phyloP scores from a whole-genome alignment of 2,888 invertebrate genomes.

The Fragum whitleyi region DNA sequence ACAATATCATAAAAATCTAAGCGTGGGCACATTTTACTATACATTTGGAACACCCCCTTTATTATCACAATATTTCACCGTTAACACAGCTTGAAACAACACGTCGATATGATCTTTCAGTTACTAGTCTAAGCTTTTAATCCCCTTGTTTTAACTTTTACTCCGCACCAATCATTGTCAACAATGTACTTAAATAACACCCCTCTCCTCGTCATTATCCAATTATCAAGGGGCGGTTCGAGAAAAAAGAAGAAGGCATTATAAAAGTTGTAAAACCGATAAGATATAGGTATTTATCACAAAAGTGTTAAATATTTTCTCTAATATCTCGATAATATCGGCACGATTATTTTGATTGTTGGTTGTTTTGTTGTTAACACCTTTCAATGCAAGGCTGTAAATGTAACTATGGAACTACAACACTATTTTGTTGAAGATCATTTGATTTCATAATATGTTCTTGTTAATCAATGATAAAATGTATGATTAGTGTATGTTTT shows the following conservation, averaged over 20 bases:
- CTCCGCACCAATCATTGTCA: conserved; percentile 17
- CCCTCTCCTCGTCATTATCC: conserved; percentile 18
- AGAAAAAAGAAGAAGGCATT: conserved; percentile 20
- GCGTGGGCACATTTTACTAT: too few species aligned
- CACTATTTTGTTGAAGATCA: too few species aligned
- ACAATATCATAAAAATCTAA: too few species aligned
- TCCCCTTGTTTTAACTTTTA: conserved; percentile 16
- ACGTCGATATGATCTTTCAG: background rate
- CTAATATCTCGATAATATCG: conserved; percentile 2
- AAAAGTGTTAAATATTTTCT: conserved; percentile 9
- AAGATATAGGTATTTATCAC: conserved; percentile 13
- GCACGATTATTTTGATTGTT: background rate
- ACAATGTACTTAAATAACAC: conserved; percentile 1
- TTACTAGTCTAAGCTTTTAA: background rate
- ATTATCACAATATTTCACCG: background rate
- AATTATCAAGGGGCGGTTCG: conserved; percentile 14
- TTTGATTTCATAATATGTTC: too few species aligned
- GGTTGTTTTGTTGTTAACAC: conserved; percentile 8
- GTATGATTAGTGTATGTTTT: too few species aligned
- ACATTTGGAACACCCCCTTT: too few species aligned
- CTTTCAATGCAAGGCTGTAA: background rate
- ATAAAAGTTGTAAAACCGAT: conserved; percentile 15
- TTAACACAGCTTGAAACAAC: background rate
- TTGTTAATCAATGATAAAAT: too few species aligned
- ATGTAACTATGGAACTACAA: background rate